These are phyloP conservation scores for Lordiphosa clarofinis DNA, from an alignment of 1,140 invertebrate species.

Conservation along the genomic window DNA sequence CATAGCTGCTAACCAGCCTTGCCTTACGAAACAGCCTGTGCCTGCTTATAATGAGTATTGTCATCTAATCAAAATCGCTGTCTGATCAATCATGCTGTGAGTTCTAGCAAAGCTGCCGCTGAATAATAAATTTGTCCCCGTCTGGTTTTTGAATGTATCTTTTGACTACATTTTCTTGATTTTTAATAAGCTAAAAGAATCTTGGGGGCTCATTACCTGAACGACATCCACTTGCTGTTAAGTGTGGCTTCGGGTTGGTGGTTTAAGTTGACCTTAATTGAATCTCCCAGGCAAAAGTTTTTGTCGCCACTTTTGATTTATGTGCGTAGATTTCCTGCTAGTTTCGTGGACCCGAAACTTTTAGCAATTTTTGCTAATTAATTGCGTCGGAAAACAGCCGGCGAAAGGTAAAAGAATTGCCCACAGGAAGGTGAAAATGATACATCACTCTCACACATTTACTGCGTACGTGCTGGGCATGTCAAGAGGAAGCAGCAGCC, in stretches of 20 bases:
- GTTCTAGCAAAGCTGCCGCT: no score
- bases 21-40: no score
- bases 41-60: no score
- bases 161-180: no score
- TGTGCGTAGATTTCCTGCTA: constrained; percentile 51
- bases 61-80: no score
- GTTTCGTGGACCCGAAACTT: constrained; percentile 25
- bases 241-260: constrained; percentile 3
- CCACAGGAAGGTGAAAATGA: constrained; percentile 49
- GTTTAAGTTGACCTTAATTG: constrained; percentile 48
- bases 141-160: no score
- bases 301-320: constrained; percentile 55
- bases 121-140: no score
- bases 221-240: background rate
- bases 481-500: constrained; percentile 7
- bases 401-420: constrained; percentile 54
- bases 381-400: constrained; percentile 49
- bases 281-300: constrained; percentile 38
- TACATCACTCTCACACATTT: constrained; percentile 21
- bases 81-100: no score
- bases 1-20: no score
- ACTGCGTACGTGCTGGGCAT: constrained; percentile 55
- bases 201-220: constrained; percentile 4
- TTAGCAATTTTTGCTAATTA: constrained; percentile 50
- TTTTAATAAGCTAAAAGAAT: no score